A percentile compares a stretch with the other conserved stretches of the same genome.
Conservation (phyloP, 2,113 vertebrate genomes). For the Platycercus adscitus region DNA sequence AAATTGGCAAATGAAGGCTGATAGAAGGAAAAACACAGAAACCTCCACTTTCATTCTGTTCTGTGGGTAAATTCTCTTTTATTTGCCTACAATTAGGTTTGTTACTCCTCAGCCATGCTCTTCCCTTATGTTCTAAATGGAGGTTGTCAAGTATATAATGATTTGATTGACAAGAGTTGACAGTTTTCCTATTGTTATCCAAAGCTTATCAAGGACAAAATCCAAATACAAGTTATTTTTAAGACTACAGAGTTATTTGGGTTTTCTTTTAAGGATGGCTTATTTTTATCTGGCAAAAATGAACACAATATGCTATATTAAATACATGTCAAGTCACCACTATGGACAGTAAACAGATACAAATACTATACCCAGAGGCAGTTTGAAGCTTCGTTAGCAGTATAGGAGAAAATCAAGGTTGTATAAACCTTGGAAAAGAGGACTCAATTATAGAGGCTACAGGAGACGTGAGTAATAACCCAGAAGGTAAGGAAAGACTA, state of each 20-base stretch:
- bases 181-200: slow-evolving; percentile 56
- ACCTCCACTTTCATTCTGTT: slow-evolving; percentile 49
- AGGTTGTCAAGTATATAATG: slow-evolving; percentile 43
- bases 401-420: background rate
- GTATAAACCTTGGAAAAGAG: background rate
- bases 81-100: slow-evolving; percentile 71
- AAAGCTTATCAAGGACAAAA: slow-evolving; percentile 45
- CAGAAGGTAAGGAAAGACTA: background rate
- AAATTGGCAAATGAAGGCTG: slow-evolving; percentile 60
- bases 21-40: slow-evolving; percentile 60
- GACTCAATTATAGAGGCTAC: background rate
- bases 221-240: background rate
- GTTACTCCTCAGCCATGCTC: background rate
- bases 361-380: background rate
- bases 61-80: slow-evolving; percentile 63
- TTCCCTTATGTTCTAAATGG: slow-evolving; percentile 54
- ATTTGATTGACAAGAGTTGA: slow-evolving; percentile 66
- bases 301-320: background rate
- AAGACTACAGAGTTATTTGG: background rate
- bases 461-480: background rate
- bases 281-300: background rate
- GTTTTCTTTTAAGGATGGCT: background rate
- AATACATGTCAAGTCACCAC: background rate
- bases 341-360: background rate
- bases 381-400: background rate